Conservation (phyloP, 2,888 invertebrate genomes). For the Baccha elongata region DNA sequence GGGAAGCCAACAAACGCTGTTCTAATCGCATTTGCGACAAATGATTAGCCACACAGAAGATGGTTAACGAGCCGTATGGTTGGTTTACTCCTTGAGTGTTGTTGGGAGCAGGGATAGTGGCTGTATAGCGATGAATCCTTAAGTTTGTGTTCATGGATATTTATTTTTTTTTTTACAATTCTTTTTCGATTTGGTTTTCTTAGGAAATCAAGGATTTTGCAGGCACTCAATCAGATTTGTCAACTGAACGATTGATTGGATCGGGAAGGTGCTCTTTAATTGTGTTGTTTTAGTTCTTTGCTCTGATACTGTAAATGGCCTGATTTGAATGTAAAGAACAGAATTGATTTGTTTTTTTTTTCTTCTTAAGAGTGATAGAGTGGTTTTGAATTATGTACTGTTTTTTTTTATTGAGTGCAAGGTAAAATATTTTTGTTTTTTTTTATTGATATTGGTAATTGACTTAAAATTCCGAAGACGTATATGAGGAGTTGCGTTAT, state of each 20-base stretch:
- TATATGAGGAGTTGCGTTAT: background rate
- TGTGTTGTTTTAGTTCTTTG: slow-evolving; percentile 65
- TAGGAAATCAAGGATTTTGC: slow-evolving; percentile 55
- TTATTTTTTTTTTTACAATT: slow-evolving; percentile 6
- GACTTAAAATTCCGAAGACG: slow-evolving; percentile 21
- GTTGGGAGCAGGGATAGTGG: slow-evolving; percentile 38
- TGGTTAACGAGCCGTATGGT: slow-evolving; percentile 75
- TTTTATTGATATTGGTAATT: slow-evolving; percentile 22
- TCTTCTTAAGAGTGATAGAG: background rate
- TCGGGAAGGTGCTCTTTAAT: slow-evolving; percentile 67
- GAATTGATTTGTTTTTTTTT: slow-evolving; percentile 34
- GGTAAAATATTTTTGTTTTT: background rate
- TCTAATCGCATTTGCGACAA: slow-evolving; percentile 75
- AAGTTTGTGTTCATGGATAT: slow-evolving; percentile 45
- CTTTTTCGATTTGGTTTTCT: slow-evolving; percentile 49
- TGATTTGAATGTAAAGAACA: slow-evolving; percentile 61
- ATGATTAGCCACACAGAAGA: slow-evolving; percentile 75
- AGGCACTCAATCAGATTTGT: slow-evolving; percentile 73
- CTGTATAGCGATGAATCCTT: slow-evolving; percentile 39
- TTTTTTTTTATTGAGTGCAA: background rate
- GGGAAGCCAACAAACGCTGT: slow-evolving; percentile 73
- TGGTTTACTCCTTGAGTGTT: slow-evolving; percentile 73
- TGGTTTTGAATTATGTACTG: slow-evolving; percentile 1
- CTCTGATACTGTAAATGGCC: slow-evolving; percentile 32
- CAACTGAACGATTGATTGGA: slow-evolving; percentile 73